These are phyloP conservation scores for Imbricaverruca yamaguchii DNA, from an alignment of 2,888 invertebrate genomes.

Conservation along the genomic window DNA sequence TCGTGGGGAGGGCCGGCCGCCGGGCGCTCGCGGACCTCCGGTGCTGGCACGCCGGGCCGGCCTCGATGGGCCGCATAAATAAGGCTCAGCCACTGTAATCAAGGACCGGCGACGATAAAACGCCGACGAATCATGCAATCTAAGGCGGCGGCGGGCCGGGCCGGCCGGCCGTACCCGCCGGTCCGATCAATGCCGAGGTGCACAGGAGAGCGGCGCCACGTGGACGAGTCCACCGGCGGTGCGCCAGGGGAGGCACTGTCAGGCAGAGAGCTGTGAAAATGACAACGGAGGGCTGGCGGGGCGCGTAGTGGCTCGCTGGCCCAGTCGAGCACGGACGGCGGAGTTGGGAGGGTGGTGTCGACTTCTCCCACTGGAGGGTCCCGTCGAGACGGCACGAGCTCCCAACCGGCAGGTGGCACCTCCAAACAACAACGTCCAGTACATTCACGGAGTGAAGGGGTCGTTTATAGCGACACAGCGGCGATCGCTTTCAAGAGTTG, in stretches of 20 bases:
- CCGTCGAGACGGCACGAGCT: neutral
- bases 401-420: neutral
- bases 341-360: too few relatives aligned
- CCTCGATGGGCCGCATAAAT: constrained; percentile 3
- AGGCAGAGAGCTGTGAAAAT: neutral
- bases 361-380: neutral
- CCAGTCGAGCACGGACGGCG: too few relatives aligned
- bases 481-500: neutral
- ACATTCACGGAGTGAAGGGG: neutral
- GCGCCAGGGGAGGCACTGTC: too few relatives aligned
- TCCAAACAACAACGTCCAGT: neutral
- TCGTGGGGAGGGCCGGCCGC: neutral
- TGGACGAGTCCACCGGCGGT: neutral
- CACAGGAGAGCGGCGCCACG: neutral
- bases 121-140: neutral
- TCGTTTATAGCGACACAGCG: neutral
- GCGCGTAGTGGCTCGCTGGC: neutral
- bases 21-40: constrained; percentile 1
- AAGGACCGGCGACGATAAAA: constrained; percentile 4
- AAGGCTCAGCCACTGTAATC: neutral
- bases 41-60: constrained; percentile 2
- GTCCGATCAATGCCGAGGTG: neutral
- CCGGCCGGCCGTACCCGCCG: too few relatives aligned
- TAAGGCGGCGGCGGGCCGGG: too few relatives aligned
- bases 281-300: neutral